Percentiles rank a stretch among this genome's conserved stretches.
Evolutionary conservation across 2,888 invertebrate species (phyloP).

Genomic region (Gerris lacustris): DNA sequence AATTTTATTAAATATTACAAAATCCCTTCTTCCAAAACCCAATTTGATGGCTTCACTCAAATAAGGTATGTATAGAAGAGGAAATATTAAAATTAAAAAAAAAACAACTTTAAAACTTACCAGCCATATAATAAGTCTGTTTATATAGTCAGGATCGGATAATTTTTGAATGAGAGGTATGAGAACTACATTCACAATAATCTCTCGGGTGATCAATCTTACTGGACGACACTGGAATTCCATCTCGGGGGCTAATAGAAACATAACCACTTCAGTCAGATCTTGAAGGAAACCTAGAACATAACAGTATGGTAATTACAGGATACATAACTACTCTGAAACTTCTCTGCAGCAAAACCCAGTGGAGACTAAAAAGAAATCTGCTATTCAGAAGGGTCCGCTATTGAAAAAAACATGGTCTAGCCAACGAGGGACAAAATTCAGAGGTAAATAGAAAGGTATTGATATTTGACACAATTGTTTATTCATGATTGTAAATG

Average conservation of each 20-base stretch:
- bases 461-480: too few relatives aligned
- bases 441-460: too few relatives aligned
- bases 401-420: background rate
- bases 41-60: too few relatives aligned
- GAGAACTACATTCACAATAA: constrained; percentile 60
- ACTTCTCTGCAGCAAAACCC: background rate
- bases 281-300: constrained; percentile 64
- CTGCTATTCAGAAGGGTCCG: constrained; percentile 1
- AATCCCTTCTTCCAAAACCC: too few relatives aligned
- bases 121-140: constrained; percentile 76
- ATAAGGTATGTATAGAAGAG: too few relatives aligned
- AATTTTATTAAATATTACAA: too few relatives aligned
- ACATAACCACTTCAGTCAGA: constrained; percentile 68
- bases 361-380: background rate
- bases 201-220: constrained; percentile 60
- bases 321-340: background rate
- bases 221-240: constrained; percentile 74
- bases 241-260: constrained; percentile 66
- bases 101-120: constrained; percentile 43
- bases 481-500: too few relatives aligned
- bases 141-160: constrained; percentile 84
- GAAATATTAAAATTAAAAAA: too few relatives aligned
- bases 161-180: constrained; percentile 56
- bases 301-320: constrained; percentile 15
- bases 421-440: too few relatives aligned